Base-by-base conservation (phyloP, 2,888 invertebrate species). In the Bellardia bayeri region DNA sequence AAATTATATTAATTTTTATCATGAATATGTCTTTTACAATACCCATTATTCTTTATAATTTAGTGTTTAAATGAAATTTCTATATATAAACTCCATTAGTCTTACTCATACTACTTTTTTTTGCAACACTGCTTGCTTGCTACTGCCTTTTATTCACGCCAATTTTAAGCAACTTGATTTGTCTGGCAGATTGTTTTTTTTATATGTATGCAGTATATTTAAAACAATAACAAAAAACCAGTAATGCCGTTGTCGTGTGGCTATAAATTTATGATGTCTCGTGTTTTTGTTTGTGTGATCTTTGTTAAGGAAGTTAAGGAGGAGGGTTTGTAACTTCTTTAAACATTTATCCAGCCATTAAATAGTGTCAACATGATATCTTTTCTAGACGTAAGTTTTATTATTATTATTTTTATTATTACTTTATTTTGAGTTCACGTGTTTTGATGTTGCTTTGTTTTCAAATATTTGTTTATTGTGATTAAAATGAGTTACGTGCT, bases 191-290 rank as follows among this genome's bases (percentile, higher is more conserved):
- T 78, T 78, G 37, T 40, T 45, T 7, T 49, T 45, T 23, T 30
- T 23, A 23, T 23, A 23, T 23, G 23, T 23, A 23, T 23, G 1
- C 23, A 23, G 9, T 13, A 68, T 13, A 61, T 42, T 14, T 23
- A 75, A 69, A 33, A 30, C 58, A 69, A 54, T 14, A 51, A 54
- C 2, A 56, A 13, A 78, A 42, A 42, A 81, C 13, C 45, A 11
- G 45, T 37, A 66, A 1, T 58, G 33, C 33, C 0, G 37, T 76
- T 82, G 78, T 87, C 82, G 79, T 82, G 87, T 85, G 85, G 82
- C 85, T 68, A 82, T 79, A 85, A 85, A 82, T 85, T 82, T 85
- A 69, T 84, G 76, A 85, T 72, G 87, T 87, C 85, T 82, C 74
- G 74, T 45, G 45, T 66, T 66, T 74, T 33, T 37, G 23, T 37